Evolutionary conservation across 2,888 invertebrate genomes (phyloP).

Genomic region (Drosophila neotestacea): DNA sequence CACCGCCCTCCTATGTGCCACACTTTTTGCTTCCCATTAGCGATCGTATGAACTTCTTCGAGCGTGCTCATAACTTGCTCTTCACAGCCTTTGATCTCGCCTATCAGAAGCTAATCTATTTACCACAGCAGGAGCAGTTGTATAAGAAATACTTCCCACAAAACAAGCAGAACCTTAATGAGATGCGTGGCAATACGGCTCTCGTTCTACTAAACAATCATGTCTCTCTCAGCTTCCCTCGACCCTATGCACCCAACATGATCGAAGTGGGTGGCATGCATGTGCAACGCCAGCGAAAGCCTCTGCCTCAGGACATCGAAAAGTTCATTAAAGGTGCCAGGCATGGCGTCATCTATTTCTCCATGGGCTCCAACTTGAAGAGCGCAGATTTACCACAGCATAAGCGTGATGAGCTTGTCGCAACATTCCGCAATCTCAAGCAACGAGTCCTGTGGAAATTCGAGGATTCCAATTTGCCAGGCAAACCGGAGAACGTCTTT

Average conservation of each 20-base stretch:
- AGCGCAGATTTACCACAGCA: slow-evolving; percentile 71
- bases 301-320: slow-evolving; percentile 82
- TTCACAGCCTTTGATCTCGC: slow-evolving; percentile 56
- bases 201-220: slow-evolving; percentile 82
- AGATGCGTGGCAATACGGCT: slow-evolving; percentile 70
- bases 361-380: slow-evolving; percentile 85
- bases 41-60: slow-evolving; percentile 82
- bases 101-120: slow-evolving; percentile 58
- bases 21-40: slow-evolving; percentile 67
- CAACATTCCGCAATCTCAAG: slow-evolving; percentile 75
- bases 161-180: slow-evolving; percentile 57
- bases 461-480: slow-evolving; percentile 79
- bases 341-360: slow-evolving; percentile 86
- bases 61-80: slow-evolving; percentile 81
- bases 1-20: slow-evolving; percentile 82
- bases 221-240: slow-evolving; percentile 80
- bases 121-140: slow-evolving; percentile 74
- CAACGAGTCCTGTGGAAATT: slow-evolving; percentile 86
- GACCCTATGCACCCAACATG: slow-evolving; percentile 84
- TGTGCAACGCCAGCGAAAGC: slow-evolving; percentile 74
- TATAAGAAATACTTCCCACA: slow-evolving; percentile 65
- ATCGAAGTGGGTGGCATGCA: slow-evolving; percentile 85
- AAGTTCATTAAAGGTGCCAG: slow-evolving; percentile 84
- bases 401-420: slow-evolving; percentile 71
- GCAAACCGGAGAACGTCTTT: slow-evolving; percentile 81